These are phyloP conservation scores for Pseudomugil tenellus DNA, from an alignment of 2,797 vertebrate genomes.

Conservation along the genomic window DNA sequence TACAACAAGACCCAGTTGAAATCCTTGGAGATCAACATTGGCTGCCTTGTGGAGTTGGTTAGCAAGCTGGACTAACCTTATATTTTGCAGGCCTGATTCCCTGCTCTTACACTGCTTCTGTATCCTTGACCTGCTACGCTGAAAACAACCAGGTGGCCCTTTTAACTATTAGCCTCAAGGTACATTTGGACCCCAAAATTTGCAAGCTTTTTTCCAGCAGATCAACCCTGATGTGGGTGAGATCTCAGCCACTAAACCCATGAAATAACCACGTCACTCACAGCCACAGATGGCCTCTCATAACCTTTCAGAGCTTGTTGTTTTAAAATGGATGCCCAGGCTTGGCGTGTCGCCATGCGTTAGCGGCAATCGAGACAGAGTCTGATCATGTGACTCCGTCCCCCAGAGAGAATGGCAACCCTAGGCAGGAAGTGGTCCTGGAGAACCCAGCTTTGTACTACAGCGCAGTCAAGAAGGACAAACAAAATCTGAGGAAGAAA, in stretches of 20 bases:
- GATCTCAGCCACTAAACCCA: slow-evolving; percentile 77
- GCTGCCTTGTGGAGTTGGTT: slow-evolving; percentile 63
- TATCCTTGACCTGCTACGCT: slow-evolving; percentile 78
- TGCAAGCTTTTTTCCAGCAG: slow-evolving; percentile 54
- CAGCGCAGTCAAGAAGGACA: slow-evolving; percentile 90
- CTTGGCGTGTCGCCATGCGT: slow-evolving; percentile 82
- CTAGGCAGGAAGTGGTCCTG: slow-evolving; percentile 90
- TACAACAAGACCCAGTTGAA: slow-evolving; percentile 47
- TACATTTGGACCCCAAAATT: slow-evolving; percentile 67
- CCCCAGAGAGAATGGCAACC: slow-evolving; percentile 90
- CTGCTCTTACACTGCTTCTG: slow-evolving; percentile 77
- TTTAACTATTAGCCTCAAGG: slow-evolving; percentile 73
- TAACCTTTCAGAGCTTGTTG: slow-evolving; percentile 73
- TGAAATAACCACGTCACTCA: slow-evolving; percentile 75
- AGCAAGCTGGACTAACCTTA: slow-evolving; percentile 80
- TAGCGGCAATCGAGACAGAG: slow-evolving; percentile 78
- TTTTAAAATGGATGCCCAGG: slow-evolving; percentile 87
- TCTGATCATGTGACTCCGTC: slow-evolving; percentile 86
- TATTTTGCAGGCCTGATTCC: slow-evolving; percentile 71
- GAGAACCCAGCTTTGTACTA: slow-evolving; percentile 91
- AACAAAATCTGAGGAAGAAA: slow-evolving; percentile 90
- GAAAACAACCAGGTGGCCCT: slow-evolving; percentile 70
- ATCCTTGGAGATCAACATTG: slow-evolving; percentile 62
- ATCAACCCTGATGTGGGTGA: slow-evolving; percentile 52
- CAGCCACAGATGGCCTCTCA: slow-evolving; percentile 69